Conservation (phyloP, 1,140 invertebrate species). For the Drosophila chauvacae region DNA sequence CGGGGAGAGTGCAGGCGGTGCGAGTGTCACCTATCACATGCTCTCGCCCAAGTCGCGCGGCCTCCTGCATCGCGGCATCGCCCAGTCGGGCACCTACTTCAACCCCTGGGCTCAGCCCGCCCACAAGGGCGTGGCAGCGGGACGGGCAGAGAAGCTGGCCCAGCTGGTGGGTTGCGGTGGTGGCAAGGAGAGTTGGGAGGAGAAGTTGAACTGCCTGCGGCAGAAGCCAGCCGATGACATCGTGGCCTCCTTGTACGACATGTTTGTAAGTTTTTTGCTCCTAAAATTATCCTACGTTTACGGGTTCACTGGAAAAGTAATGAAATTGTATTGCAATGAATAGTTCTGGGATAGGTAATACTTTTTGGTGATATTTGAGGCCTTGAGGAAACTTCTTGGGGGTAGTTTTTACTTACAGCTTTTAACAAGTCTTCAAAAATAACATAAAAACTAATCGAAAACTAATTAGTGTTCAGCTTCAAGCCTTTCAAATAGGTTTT, state of each 20-base stretch:
- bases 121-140: slow-evolving; percentile 86
- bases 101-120: slow-evolving; percentile 91
- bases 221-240: slow-evolving; percentile 86
- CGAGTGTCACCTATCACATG: slow-evolving; percentile 89
- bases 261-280: slow-evolving; percentile 85
- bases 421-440: not conserved
- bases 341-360: not conserved
- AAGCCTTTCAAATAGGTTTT: not conserved
- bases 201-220: slow-evolving; percentile 87
- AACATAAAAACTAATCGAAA: not conserved
- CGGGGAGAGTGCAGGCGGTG: slow-evolving; percentile 90
- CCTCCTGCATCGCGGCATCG: slow-evolving; percentile 90
- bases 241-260: slow-evolving; percentile 86
- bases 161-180: slow-evolving; percentile 86
- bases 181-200: slow-evolving; percentile 67
- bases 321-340: not conserved
- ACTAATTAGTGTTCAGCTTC: not conserved
- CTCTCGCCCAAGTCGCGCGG: slow-evolving; percentile 88
- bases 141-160: slow-evolving; percentile 88
- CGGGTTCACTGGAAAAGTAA: not conserved
- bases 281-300: not conserved
- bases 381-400: not conserved
- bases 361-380: not conserved
- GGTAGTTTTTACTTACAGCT: not conserved
- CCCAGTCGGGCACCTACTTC: slow-evolving; percentile 91